Conservation (phyloP, 2,113 vertebrate species). For the Ranitomeya imitator region DNA sequence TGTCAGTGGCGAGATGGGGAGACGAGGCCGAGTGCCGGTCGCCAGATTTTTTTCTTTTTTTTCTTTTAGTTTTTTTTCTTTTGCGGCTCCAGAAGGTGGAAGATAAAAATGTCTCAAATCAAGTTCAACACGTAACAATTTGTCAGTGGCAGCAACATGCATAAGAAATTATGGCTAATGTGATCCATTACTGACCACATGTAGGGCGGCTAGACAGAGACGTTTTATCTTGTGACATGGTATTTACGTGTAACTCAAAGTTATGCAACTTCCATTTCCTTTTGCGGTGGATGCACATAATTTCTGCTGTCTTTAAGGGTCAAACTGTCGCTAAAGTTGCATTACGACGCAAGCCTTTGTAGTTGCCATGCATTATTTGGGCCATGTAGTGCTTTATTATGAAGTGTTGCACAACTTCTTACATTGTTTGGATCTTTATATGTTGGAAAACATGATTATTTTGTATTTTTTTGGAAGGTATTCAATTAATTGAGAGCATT, state of each 20-base stretch:
- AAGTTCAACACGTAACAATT: slow-evolving; percentile 11
- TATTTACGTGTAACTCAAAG: background rate
- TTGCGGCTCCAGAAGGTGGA: background rate
- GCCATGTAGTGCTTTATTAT: background rate
- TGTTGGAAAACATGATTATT: background rate
- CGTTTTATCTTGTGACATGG: slow-evolving; percentile 1
- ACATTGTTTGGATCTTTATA: background rate
- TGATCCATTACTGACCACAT: slow-evolving; percentile 28
- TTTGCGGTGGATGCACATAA: background rate
- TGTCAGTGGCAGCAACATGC: slow-evolving; percentile 6
- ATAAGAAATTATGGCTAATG: slow-evolving; percentile 24
- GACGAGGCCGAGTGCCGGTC: slow-evolving; percentile 7
- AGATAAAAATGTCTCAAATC: background rate
- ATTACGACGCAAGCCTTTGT: background rate
- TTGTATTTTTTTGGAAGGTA: background rate
- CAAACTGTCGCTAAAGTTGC: background rate
- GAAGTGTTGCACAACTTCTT: background rate
- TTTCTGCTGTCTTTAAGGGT: background rate
- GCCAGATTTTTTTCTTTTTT: slow-evolving; percentile 15
- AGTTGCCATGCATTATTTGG: background rate
- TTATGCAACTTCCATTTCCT: background rate
- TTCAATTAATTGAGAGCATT: background rate
- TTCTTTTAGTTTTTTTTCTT: background rate
- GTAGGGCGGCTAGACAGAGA: slow-evolving; percentile 10
- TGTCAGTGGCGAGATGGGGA: slow-evolving; percentile 78